Evolutionary conservation across 2,888 invertebrate genomes (phyloP).

Genomic region (Lamellibrachia columna): DNA sequence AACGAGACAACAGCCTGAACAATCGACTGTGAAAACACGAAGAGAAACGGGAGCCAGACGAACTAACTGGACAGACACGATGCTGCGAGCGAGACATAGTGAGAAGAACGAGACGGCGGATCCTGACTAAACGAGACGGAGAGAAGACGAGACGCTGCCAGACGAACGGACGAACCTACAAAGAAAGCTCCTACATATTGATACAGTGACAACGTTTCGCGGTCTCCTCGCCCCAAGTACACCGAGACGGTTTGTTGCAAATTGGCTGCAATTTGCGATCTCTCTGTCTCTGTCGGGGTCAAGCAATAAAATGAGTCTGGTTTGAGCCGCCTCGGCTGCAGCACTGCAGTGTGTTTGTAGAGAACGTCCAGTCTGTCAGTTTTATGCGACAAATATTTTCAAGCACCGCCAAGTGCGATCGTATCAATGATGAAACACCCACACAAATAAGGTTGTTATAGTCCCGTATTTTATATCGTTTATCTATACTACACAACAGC

Average conservation of each 20-base stretch:
- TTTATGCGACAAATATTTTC: neutral
- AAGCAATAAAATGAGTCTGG: too few species aligned
- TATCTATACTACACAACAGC: neutral
- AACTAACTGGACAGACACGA: neutral
- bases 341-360: neutral
- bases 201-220: too few species aligned
- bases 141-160: too few species aligned
- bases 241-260: too few species aligned
- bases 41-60: neutral
- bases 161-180: too few species aligned
- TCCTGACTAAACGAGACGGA: neutral
- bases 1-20: neutral
- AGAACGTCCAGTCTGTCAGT: neutral
- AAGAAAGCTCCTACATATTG: too few species aligned
- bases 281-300: too few species aligned
- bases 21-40: neutral
- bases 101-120: neutral
- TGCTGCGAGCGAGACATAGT: neutral
- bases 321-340: too few species aligned
- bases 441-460: neutral
- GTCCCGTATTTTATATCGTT: neutral
- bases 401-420: neutral
- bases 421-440: neutral
- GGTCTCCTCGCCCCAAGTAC: too few species aligned
- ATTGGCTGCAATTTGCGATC: too few species aligned